Evolutionary conservation across 2,888 invertebrate species (phyloP).

Genomic region (Dilophus febrilis): DNA sequence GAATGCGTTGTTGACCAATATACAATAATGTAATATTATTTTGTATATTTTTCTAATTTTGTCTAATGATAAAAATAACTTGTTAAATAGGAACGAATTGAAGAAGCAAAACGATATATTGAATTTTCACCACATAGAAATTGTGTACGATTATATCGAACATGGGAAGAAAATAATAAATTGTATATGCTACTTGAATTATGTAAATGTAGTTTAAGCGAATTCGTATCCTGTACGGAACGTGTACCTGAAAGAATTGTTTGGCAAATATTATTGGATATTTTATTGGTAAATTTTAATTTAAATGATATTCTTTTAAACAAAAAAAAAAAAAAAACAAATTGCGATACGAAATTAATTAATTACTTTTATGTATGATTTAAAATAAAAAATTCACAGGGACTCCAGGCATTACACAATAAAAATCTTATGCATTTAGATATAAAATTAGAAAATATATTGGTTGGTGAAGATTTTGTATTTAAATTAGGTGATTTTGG

Average conservation of each 20-base stretch:
- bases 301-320: too few relatives aligned
- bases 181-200: conserved; percentile 56
- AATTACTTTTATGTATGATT: too few relatives aligned
- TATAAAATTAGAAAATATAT: conserved; percentile 61
- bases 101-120: conserved; percentile 52
- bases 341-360: too few relatives aligned
- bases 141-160: conserved; percentile 44
- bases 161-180: conserved; percentile 55
- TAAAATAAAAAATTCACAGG: conserved; percentile 23
- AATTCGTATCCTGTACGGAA: conserved; percentile 36
- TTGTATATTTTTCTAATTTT: background rate
- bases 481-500: conserved; percentile 66
- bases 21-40: background rate
- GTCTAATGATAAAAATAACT: conserved; percentile 4
- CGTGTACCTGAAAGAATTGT: conserved; percentile 41
- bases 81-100: conserved; percentile 32
- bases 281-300: conserved; percentile 33
- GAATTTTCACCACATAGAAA: conserved; percentile 47
- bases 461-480: conserved; percentile 42
- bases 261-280: conserved; percentile 49
- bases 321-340: too few relatives aligned
- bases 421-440: conserved; percentile 53
- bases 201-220: conserved; percentile 42
- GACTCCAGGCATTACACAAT: conserved; percentile 48
- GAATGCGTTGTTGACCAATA: background rate